Base-by-base conservation (phyloP, 2,888 invertebrate species). In the Dynastes hyllus region DNA sequence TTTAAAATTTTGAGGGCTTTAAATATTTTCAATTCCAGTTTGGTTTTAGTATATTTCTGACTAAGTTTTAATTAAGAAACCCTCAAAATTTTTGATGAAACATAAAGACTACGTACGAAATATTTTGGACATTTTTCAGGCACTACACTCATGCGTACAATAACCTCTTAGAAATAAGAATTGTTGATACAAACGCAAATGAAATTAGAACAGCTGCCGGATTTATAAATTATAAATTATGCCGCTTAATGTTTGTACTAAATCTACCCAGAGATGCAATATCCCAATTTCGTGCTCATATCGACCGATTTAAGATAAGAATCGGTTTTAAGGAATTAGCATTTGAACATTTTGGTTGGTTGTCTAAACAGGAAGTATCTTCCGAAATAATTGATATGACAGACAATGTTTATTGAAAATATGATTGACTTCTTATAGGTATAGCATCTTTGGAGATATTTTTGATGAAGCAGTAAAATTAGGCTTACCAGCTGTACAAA, bases 341-440 rank as follows among this genome's bases (percentile, higher is more conserved):
- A 16, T 98, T 99, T 91, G 99, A 99, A 88, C 98, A 98, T 90
- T 94, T 95, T 89, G 96, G 97, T 2, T 99, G 98, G 98, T 92
- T 98, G 88, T 95, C 97, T 22, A 95, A 95, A 90, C 98, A 98
- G 93, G 98, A 91, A 91, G 93, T 90, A 13, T 67, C 16, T 13
- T 11, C 27, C 11, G 27, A 22, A 32, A 9, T 37, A 37, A 65
- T n/a, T 5, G 13, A 45, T 71, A 61, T 37, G 11, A 11, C 11
- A 55, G n/a, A 51, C 27, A 9, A 61, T 50, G 11, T 22, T n/a
- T 16, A 40, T 37, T n/a, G 9, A 40, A 53, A 76, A 51, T 22
- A 66, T 63, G n/a, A 6, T 22, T 37, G 65, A 32, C 53, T 67
- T 75, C 65, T 80, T 82, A 80, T 82, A 92, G 92, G 81, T 92